These are phyloP conservation scores for Drosophila funebris DNA, from an alignment of 1,140 invertebrate genomes.

Conservation along the genomic window DNA sequence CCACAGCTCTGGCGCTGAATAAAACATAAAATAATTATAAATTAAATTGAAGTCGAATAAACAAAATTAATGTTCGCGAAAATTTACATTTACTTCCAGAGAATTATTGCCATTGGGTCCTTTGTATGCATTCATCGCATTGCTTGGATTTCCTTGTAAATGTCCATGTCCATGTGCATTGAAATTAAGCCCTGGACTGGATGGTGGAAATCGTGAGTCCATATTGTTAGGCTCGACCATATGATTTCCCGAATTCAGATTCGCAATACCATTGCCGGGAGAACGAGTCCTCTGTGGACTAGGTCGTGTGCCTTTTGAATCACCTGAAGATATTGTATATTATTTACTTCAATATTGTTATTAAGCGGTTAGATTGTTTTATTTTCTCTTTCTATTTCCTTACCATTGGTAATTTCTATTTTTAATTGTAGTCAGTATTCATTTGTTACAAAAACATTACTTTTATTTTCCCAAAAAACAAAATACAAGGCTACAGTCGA, in stretches of 20 bases:
- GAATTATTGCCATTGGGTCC: slow-evolving; percentile 45
- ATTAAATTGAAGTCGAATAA: not conserved
- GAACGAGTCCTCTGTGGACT: slow-evolving; percentile 71
- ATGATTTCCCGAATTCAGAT: slow-evolving; percentile 15
- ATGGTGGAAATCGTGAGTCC: slow-evolving; percentile 61
- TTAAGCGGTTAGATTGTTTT: too few relatives aligned
- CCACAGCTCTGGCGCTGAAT: slow-evolving; percentile 69
- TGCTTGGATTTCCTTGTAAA: slow-evolving; percentile 58
- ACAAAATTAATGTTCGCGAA: not conserved
- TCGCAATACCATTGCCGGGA: slow-evolving; percentile 25
- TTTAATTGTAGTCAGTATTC: too few relatives aligned
- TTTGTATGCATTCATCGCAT: slow-evolving; percentile 61
- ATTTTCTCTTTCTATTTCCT: too few relatives aligned
- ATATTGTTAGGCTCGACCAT: slow-evolving; percentile 49
- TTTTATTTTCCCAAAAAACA: too few relatives aligned
- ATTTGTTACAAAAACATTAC: too few relatives aligned
- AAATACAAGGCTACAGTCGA: too few relatives aligned
- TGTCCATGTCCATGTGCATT: slow-evolving; percentile 57
- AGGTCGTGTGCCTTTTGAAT: slow-evolving; percentile 61
- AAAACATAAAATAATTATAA: slow-evolving; percentile 3
- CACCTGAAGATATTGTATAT: slow-evolving; percentile 34
- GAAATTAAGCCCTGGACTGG: slow-evolving; percentile 74
- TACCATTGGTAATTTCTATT: too few relatives aligned
- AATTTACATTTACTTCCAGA: slow-evolving; percentile 52
- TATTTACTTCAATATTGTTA: too few relatives aligned